Evolutionary conservation across 2,888 invertebrate genomes (phyloP), one percentile per base, ranked within the genome.

Genomic region (Thereva nobilitata): DNA sequence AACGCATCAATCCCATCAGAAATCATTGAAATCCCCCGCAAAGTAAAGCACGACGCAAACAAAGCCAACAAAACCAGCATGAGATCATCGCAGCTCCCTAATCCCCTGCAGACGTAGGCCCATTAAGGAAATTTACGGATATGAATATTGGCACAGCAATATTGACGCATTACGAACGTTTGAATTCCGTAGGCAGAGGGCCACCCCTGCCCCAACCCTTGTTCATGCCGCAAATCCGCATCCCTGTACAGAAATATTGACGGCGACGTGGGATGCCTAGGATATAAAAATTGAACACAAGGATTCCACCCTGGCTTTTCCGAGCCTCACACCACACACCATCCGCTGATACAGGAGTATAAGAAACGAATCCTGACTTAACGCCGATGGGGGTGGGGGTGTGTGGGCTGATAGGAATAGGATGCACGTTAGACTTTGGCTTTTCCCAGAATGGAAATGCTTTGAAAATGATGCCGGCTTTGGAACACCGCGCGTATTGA

Each of bases 91-190:
- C 45, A 64, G 42, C 40, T 44, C 54, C 57, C 53, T 61, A 54
- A 44, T 54, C 53, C 40, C 37, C 41, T 40, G 40, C 47, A 52
- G 66, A 61, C 59, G 6, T 45, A 38, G 38, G 53, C 45, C 67
- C 61, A 67, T 67, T 54, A 67, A 67, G 67, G 59, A 67, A 64
- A 68, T 64, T 64, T 68, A 53, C 54, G 57, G 64, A 69, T 65
- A 55, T 67, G 67, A 69, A 67, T 69, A 69, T 69, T 65, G 65
- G 66, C 67, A 67, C 45, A 45, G 64, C 67, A 69, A 23, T 69
- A 69, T 69, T 67, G 67, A 69, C 69, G 67, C 69, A 69, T 67
- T 65, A 65, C 53, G 40, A 23, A 35, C 55, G 34, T 64, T 64
- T 64, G 45, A 55, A 55, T 64, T 64, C 55, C 38, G 40, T 52